phyloP scores from a whole-genome alignment of 2,113 vertebrate genomes.

The Pelusios castaneus region DNA sequence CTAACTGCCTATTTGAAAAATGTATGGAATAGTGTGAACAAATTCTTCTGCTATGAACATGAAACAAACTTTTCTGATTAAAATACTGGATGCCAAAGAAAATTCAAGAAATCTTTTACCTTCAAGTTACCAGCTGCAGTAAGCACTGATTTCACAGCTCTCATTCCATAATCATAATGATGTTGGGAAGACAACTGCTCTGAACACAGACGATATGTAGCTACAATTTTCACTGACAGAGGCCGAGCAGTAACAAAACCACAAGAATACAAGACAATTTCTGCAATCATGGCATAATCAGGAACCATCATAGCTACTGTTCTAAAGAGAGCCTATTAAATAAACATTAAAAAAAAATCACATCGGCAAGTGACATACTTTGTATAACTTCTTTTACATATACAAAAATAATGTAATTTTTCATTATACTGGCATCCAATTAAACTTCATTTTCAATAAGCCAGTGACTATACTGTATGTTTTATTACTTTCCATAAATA shows the following conservation, averaged over 20 bases:
- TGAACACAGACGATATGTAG: constrained; percentile 88
- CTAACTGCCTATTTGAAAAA: neutral
- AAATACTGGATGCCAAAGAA: neutral
- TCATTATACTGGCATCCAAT: neutral
- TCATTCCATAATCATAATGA: constrained; percentile 94
- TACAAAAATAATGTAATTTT: neutral
- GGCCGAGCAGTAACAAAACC: constrained; percentile 90
- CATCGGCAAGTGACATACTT: neutral
- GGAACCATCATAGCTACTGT: constrained; percentile 97
- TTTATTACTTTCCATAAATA: neutral
- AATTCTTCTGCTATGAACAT: neutral
- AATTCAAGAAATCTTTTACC: constrained; percentile 71
- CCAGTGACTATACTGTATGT: neutral
- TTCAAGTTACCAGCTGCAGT: constrained; percentile 91
- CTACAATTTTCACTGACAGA: constrained; percentile 90
- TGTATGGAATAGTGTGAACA: neutral
- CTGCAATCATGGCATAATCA: constrained; percentile 93
- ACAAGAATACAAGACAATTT: constrained; percentile 92
- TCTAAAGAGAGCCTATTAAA: constrained; percentile 87
- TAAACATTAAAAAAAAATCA: neutral
- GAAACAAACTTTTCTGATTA: neutral
- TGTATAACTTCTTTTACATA: neutral
- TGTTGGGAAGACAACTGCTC: constrained; percentile 91
- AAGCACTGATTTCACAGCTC: constrained; percentile 91
- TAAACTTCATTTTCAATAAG: neutral